These are phyloP conservation scores for Hydroisotoma schaefferi DNA, from an alignment of 2,888 invertebrate genomes.

Conservation along the genomic window DNA sequence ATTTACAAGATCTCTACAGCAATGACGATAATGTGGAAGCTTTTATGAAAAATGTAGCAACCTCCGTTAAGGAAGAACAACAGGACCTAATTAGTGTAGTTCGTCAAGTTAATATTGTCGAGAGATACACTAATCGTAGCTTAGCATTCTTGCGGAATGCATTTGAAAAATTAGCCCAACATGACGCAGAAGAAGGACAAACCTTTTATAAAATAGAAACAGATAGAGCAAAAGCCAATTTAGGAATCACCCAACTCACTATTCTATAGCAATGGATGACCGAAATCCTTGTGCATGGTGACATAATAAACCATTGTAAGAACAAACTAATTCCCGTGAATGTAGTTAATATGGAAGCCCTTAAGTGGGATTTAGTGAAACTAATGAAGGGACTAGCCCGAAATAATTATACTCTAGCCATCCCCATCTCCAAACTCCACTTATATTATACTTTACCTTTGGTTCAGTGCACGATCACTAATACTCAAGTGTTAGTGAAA, in stretches of 20 bases:
- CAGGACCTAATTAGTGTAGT: neutral
- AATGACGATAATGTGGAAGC: constrained; percentile 4
- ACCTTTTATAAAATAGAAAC: neutral
- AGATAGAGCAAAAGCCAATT: neutral
- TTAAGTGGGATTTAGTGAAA: constrained; percentile 2
- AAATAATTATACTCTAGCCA: constrained; percentile 2
- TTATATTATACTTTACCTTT: constrained; percentile 13
- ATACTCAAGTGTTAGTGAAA: neutral
- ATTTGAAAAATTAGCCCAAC: neutral
- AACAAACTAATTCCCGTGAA: constrained; percentile 6
- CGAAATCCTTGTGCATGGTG: too few species aligned
- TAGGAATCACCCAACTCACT: too few species aligned
- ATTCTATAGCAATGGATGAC: too few species aligned
- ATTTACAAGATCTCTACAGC: constrained; percentile 5
- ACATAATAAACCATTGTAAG: constrained; percentile 6
- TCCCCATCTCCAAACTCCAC: neutral
- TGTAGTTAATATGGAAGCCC: neutral
- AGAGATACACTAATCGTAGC: neutral
- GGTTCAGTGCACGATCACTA: constrained; percentile 1
- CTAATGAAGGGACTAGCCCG: neutral
- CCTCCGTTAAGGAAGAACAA: constrained; percentile 2
- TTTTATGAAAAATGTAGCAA: constrained; percentile 2
- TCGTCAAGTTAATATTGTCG: neutral
- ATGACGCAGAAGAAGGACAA: neutral
- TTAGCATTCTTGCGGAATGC: neutral